Evolutionary conservation across 2,888 invertebrate species (phyloP).

Genomic region (Lasius fuliginosus): DNA sequence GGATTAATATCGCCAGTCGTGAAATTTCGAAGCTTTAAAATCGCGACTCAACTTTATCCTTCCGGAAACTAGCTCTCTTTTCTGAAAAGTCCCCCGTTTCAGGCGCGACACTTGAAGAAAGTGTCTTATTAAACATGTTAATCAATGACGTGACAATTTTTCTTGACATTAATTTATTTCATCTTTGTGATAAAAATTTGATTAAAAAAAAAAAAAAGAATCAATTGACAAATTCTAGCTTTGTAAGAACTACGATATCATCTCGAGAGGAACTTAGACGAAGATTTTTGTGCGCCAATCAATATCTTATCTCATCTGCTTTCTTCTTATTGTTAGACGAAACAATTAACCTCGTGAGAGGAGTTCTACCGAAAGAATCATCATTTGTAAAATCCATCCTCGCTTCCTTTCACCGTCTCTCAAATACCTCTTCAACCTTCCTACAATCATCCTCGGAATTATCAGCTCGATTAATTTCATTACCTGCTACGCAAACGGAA

Average conservation of each 20-base stretch:
- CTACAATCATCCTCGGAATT: slow-evolving; percentile 1
- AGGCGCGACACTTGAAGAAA: background rate
- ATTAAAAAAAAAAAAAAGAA: slow-evolving; percentile 1
- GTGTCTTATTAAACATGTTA: background rate
- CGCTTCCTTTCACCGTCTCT: background rate
- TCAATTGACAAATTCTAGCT: background rate
- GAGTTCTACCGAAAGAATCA: background rate
- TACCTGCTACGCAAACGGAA: background rate
- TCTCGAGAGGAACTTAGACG: background rate
- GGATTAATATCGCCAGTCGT: slow-evolving; percentile 2
- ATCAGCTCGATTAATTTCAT: background rate
- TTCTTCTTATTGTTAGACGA: background rate
- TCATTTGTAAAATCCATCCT: background rate
- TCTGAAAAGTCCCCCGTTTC: background rate
- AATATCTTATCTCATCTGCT: slow-evolving; percentile 5
- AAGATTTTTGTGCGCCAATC: background rate
- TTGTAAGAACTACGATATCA: background rate
- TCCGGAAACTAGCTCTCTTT: background rate
- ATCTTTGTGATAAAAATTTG: background rate
- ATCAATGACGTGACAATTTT: background rate
- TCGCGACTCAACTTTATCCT: background rate
- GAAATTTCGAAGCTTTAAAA: background rate
- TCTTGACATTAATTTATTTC: background rate
- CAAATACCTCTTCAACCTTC: background rate
- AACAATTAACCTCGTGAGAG: background rate